Percentiles rank a stretch among this genome's conserved stretches.
phyloP scores from a whole-genome alignment of 2,113 vertebrate species.

The Plestiodon gilberti region DNA sequence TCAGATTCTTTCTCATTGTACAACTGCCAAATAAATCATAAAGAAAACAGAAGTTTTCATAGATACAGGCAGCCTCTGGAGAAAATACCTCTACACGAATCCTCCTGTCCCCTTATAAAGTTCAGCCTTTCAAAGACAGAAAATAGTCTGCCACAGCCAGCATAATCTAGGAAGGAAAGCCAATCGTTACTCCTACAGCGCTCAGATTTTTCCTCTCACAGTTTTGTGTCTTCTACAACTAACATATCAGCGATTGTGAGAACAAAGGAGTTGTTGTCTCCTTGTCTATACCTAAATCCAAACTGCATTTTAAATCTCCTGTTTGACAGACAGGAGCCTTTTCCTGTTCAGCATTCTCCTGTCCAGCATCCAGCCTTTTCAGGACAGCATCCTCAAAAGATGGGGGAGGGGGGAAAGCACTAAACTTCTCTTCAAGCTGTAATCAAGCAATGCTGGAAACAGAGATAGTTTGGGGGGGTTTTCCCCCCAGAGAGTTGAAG shows the following conservation, averaged over 20 bases:
- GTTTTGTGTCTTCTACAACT: background rate
- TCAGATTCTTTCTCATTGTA: background rate
- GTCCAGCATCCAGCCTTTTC: background rate
- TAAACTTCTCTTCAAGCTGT: background rate
- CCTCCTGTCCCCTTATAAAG: background rate
- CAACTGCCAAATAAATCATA: background rate
- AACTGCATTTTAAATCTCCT: background rate
- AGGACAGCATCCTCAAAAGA: background rate
- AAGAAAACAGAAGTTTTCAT: background rate
- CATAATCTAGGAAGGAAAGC: background rate
- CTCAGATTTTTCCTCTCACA: constrained; percentile 5
- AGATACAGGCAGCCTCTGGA: background rate
- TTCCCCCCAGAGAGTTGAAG: background rate
- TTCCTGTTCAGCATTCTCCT: background rate
- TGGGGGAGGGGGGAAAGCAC: background rate
- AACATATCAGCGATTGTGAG: background rate
- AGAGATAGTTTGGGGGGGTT: background rate
- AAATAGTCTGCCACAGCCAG: background rate
- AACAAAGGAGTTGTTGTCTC: background rate
- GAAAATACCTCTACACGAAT: background rate
- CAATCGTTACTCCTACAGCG: background rate
- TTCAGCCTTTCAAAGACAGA: background rate
- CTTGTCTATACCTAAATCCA: background rate
- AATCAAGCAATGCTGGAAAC: background rate
- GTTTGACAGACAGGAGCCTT: background rate